Evolutionary conservation across 2,797 vertebrate genomes (phyloP), one percentile per base, ranked within the genome.

Genomic region (Amazona finschi): DNA sequence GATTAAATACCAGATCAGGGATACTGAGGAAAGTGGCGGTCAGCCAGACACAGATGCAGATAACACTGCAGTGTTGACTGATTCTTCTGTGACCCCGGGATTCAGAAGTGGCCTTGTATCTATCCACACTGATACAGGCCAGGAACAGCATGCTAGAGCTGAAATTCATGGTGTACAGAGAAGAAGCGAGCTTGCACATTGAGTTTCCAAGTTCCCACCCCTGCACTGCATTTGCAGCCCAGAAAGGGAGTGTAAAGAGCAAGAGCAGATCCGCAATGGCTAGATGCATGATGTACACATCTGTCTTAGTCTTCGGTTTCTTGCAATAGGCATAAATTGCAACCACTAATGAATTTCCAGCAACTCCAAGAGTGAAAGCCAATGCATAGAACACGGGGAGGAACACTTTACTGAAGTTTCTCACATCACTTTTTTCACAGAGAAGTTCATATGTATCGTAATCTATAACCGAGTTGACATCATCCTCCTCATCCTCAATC

Each of bases 81-180:
- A 47, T 89, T 81, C 98, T 87, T 55, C 85, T 81, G 0, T 31
- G 95, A 27, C 66, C 88, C 4, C 31, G 92, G 30, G 94, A 72
- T 85, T 80, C 89, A 60, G 96, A 91, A 73, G 96, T 41, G 15
- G 98, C 98, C 49, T 97, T 91, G 57, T 99, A 98, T 38, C 99
- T 98, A 43, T 99, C 99, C 82, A 99, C 66, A 15, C 99, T 99
- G 96, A 99, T 98, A 74, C 98, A 99, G 50, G 99, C 99, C 96
- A 99, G 96, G 76, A 99, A 98, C 94, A 99, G 97, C 99, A 99
- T 99, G 93, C 99, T 98, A 46, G 98, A 99, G 80, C 98, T 98
- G 96, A 99, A 99, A 96, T 99, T 99, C 71, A 98, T 96, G 4
- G 98, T 98, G 90, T 99, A 99, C 78, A 98, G 97, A 27, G 98